Evolutionary conservation across 1,140 invertebrate genomes (phyloP), one percentile per base, ranked within the genome.

Genomic region (Ceratina australensis): DNA sequence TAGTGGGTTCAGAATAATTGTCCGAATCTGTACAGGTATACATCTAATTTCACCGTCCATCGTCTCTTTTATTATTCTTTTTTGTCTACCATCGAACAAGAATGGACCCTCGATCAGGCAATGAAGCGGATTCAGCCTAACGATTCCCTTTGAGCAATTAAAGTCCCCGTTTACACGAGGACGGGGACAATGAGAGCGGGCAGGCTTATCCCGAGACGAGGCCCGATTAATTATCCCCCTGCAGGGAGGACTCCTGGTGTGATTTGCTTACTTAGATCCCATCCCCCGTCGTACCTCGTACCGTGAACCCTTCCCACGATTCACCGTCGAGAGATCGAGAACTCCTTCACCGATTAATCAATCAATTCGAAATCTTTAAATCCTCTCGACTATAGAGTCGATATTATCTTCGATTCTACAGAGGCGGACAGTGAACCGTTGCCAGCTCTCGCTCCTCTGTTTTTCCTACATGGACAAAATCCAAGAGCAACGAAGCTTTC

Each of bases 131-230:
- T 69, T 69, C 52, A 24, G 56, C 16, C 73, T 49, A 60, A 59
- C 54, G 73, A 76, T 76, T 69, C 74, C 26, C 74, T 76, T 76
- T 76, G 65, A 76, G 65, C 74, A 76, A 76, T 76, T 76, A 76
- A 68, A 60, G 33, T 52, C 49, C 60, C 72, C 72, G 15, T 56
- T 66, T 52, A 57, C 33, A 54, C 49, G 61, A 61, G 65, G 74
- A 69, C 74, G 50, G 64, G 60, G 66, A 76, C 74, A 76, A 69
- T 61, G 22, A 67, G 56, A 59, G 61, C 72, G 61, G 66, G 56
- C 57, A 75, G 42, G 16, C 54, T 75, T 50, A 56, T 68, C 64
- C 64, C 59, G 49, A 28, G 10, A 20, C 47, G 28, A 5, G 42
- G 52, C 8, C 64, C 72, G 64, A 75, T 75, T 75, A 68, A 75